These are phyloP conservation scores for Xanthorhoe spadicearia DNA, from an alignment of 2,888 invertebrate genomes.

Conservation along the genomic window DNA sequence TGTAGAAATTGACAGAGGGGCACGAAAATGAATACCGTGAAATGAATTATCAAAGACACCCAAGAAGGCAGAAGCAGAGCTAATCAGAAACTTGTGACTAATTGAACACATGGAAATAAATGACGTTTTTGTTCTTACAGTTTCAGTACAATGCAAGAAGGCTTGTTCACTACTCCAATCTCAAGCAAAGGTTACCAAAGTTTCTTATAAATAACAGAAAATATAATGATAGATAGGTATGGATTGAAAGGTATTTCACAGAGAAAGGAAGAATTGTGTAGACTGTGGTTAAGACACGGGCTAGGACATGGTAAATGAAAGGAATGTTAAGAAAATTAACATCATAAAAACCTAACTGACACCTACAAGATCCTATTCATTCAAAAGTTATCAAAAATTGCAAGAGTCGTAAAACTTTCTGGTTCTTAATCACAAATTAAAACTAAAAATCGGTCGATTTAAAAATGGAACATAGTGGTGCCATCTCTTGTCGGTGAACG, in stretches of 20 bases:
- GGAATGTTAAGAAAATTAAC: too few species aligned
- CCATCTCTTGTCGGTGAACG: slow-evolving; percentile 32
- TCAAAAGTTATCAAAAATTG: too few species aligned
- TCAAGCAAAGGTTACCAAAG: background rate
- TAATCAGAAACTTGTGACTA: slow-evolving; percentile 56
- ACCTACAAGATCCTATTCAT: too few species aligned
- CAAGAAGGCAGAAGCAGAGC: slow-evolving; percentile 63
- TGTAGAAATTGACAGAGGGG: slow-evolving; percentile 57
- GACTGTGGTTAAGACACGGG: too few species aligned
- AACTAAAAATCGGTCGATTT: background rate
- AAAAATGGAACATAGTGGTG: slow-evolving; percentile 18
- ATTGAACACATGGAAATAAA: slow-evolving; percentile 37
- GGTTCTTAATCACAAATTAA: background rate
- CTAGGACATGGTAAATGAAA: too few species aligned
- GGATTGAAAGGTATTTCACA: too few species aligned
- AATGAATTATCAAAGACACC: slow-evolving; percentile 72
- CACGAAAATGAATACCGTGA: slow-evolving; percentile 68
- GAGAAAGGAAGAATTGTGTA: too few species aligned
- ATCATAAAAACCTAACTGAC: too few species aligned
- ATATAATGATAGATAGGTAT: too few species aligned
- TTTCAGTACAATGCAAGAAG: slow-evolving; percentile 15
- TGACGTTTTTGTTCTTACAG: slow-evolving; percentile 13
- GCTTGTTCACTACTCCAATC: background rate
- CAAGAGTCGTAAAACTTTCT: too few species aligned
- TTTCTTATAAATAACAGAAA: too few species aligned